A percentile compares a stretch with the other conserved stretches of the same genome.
Evolutionary conservation across 2,113 vertebrate genomes (phyloP).

Genomic region (Cryptotis parvus): DNA sequence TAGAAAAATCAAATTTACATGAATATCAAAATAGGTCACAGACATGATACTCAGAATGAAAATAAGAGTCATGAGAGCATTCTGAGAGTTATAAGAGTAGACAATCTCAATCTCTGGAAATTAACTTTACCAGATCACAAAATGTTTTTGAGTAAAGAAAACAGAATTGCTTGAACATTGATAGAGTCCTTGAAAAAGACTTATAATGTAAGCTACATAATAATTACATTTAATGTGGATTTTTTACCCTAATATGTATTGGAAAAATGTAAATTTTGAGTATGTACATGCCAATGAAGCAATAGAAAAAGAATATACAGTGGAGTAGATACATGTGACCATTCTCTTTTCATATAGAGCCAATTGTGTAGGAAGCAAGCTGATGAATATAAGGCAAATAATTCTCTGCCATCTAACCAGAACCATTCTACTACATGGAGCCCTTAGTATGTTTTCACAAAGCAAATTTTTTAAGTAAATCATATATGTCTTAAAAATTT

Average conservation of each 20-base stretch:
- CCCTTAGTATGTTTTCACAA: background rate
- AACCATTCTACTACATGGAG: background rate
- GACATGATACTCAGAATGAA: background rate
- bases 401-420: too few species aligned
- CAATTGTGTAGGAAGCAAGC: background rate
- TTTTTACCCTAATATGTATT: background rate
- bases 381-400: too few species aligned
- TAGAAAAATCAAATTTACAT: slow-evolving; percentile 45
- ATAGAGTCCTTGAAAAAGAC: background rate
- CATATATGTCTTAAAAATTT: background rate
- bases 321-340: background rate
- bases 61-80: background rate
- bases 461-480: background rate
- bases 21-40: background rate
- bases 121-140: background rate
- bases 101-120: background rate
- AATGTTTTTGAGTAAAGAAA: slow-evolving; percentile 44
- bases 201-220: background rate
- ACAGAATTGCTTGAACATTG: slow-evolving; percentile 23
- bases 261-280: slow-evolving; percentile 12
- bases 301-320: background rate
- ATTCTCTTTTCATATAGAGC: background rate
- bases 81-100: background rate
- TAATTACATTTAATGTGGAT: background rate
- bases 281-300: background rate